Evolutionary conservation across 2,797 vertebrate species (phyloP), one percentile per base, ranked within the genome.

Genomic region (Enteromius afrohamiltoni): DNA sequence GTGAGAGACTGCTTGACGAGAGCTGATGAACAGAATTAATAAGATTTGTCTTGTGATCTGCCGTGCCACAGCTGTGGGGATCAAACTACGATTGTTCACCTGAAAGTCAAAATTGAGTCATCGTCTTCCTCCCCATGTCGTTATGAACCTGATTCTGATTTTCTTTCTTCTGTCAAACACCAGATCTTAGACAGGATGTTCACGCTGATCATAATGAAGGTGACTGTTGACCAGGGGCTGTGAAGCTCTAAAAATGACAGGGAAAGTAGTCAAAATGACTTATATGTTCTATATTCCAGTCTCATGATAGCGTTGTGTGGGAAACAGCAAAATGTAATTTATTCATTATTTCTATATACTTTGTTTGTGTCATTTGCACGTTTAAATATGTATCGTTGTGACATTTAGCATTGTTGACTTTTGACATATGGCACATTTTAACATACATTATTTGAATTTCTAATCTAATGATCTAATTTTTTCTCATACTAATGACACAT

Each of bases 111-210:
- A 79, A 67, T 4, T 17, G 9, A 62, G n/a, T 26, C 37, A 2
- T 64, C 58, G 45, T 26, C 16, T 5, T 29, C 58, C 29, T 77
- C 14, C 53, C 23, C 23, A 2, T 42, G 37, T 62, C 5, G 4
- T 60, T 60, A 9, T 23, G 19, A 42, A 23, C 40, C 40, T 31
- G 75, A n/a, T n/a, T 9, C 0, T 47, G 58, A 64, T 64, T 31
- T 77, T 77, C 40, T 45, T 77, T 77, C 40, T 19, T 77, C 58
- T 47, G 37, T 64, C 75, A 77, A 64, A 47, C 16, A 62, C 0
- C 9, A 62, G 37, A 77, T 47, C 23, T 29, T 47, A 29, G n/a
- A 34, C 21, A 26, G 53, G 19, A 60, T 60, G 2, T 40, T 76
- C 21, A 26, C 0, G 14, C 53, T 76, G 74, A 60, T 76, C 7